phyloP scores from a whole-genome alignment of 2,797 vertebrate species.

The Eulemur mongoz region DNA sequence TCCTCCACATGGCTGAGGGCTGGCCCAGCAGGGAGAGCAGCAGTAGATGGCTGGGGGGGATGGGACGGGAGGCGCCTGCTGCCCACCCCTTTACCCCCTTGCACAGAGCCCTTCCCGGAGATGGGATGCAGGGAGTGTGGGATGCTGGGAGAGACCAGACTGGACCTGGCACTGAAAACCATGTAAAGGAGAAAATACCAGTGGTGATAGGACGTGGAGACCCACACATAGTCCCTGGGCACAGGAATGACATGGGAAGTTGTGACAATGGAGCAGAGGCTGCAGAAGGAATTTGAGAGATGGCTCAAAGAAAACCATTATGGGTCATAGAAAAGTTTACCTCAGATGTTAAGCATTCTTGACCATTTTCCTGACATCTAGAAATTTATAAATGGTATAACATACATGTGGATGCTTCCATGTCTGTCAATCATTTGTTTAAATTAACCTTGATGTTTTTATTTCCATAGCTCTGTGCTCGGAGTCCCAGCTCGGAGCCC shows the following conservation, averaged over 20 bases:
- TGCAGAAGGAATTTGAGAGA: background rate
- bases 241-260: background rate
- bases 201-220: accelerated
- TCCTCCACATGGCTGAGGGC: background rate
- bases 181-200: accelerated
- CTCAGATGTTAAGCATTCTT: background rate
- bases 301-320: background rate
- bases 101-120: background rate
- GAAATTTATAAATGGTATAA: background rate
- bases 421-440: background rate
- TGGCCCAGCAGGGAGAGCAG: background rate
- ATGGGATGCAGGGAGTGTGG: accelerated
- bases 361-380: background rate
- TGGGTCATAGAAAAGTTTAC: background rate
- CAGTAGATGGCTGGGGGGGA: background rate
- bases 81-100: background rate
- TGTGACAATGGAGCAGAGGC: background rate
- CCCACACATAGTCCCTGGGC: background rate
- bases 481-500: background rate
- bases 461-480: background rate
- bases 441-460: background rate
- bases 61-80: accelerated
- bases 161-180: background rate
- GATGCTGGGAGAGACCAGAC: background rate
- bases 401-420: background rate